Evolutionary conservation across 2,888 invertebrate genomes (phyloP), one percentile per base, ranked within the genome.

Genomic region (Protonemura montana): DNA sequence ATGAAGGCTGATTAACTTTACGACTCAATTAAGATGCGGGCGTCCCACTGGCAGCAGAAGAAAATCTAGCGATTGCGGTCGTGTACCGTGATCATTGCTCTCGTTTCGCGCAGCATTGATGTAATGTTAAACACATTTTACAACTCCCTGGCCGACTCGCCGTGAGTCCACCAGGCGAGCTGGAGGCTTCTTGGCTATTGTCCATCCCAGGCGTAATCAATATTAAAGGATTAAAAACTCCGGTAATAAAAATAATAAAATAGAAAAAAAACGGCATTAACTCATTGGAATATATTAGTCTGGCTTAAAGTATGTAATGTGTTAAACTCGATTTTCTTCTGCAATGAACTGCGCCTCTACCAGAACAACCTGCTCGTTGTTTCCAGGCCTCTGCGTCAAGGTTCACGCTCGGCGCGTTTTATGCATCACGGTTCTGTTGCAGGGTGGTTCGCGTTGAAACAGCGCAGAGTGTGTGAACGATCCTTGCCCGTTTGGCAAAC

Each of bases 281-380:
- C 78, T 78, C 16, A 78, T 78, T 78, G 78, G 78, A 78, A 78
- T 78, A 78, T 78, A 78, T 78, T 78, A 78, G 26, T 21, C 78
- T 78, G 28, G 10, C 28, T 27, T 78, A 78, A 26, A 78, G 78
- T 28, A 6, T 78, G 78, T 78, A 27, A 27, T 78, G 78, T 78
- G 78, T 28, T 78, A 78, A 78, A 78, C 78, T 78, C 28, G 78
- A 26, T 78, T 59, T 78, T 78, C 78, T 78, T 78, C 26, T 78
- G 78, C 1, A 7, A 28, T n/a, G 78, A 26, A 28, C 28, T 78
- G 78, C 78, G 28, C 78, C 78, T 78, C 0, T 27, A 28, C 21
- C 7, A 59, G 59, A 59, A 26, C 78, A 78, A 78, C 78, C 78
- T 78, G 78, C 28, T 78, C 10, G 27, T 78, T 28, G 78, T 27